Percentiles rank a stretch among this genome's conserved stretches.
These are phyloP conservation scores for Falco biarmicus DNA, from an alignment of 2,797 vertebrate genomes.

Conservation along the genomic window DNA sequence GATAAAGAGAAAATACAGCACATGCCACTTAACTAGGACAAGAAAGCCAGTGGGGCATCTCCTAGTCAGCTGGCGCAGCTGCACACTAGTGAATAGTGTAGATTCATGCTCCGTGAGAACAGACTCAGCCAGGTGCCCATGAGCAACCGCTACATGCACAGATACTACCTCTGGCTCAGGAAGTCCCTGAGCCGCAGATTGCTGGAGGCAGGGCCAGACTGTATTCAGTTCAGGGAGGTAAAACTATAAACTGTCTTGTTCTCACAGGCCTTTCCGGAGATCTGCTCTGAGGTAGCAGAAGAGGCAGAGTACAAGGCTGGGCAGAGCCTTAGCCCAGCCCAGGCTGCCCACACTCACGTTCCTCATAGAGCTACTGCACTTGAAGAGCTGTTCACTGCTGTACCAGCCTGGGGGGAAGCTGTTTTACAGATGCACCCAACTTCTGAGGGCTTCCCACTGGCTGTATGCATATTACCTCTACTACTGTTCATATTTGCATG, in stretches of 20 bases:
- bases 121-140: not conserved
- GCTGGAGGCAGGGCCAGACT: not conserved
- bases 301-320: not conserved
- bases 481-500: not conserved
- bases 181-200: not conserved
- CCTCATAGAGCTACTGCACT: not conserved
- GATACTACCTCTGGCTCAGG: not conserved
- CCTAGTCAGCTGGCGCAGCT: not conserved
- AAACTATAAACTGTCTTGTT: not conserved
- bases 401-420: not conserved
- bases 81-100: accelerated
- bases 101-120: not conserved
- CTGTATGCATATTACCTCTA: not conserved
- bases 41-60: not conserved
- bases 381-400: not conserved
- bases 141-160: not conserved
- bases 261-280: not conserved
- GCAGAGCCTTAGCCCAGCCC: not conserved
- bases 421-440: not conserved
- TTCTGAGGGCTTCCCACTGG: not conserved
- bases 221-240: not conserved
- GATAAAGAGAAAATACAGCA: not conserved
- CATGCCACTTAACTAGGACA: not conserved
- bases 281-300: not conserved
- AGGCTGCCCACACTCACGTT: not conserved